phyloP scores from a whole-genome alignment of 2,797 vertebrate species.

The Chrysocyon brachyurus region DNA sequence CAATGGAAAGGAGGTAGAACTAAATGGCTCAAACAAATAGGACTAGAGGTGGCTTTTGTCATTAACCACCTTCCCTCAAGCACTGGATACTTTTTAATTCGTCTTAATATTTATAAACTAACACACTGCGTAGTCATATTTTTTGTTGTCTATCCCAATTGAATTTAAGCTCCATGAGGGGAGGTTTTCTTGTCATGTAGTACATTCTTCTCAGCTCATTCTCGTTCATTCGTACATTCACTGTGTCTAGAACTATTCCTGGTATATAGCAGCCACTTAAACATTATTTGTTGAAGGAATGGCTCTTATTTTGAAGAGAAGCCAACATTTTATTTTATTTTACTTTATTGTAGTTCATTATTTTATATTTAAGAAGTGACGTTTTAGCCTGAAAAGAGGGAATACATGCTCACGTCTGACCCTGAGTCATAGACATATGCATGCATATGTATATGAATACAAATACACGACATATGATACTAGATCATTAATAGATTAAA shows the following conservation, averaged over 20 bases:
- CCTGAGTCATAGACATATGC: background rate
- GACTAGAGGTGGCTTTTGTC: background rate
- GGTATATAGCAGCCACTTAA: background rate
- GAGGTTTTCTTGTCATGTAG: background rate
- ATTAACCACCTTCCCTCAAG: background rate
- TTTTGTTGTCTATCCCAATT: background rate
- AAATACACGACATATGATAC: background rate
- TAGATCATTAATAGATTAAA: background rate
- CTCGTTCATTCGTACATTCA: background rate
- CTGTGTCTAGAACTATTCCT: background rate
- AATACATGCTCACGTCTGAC: background rate
- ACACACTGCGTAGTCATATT: background rate
- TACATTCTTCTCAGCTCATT: background rate
- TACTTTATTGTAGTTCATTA: background rate
- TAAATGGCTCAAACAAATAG: background rate
- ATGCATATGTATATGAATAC: background rate
- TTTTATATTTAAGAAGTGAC: background rate
- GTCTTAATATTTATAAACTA: background rate
- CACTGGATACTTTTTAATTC: background rate
- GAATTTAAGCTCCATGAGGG: background rate
- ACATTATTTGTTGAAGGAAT: background rate
- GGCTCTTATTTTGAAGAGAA: background rate
- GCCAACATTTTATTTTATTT: background rate
- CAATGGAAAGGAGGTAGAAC: background rate
- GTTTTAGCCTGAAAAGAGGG: background rate